phyloP scores from a whole-genome alignment of 2,888 invertebrate genomes.

The Eupeodes latifasciatus region DNA sequence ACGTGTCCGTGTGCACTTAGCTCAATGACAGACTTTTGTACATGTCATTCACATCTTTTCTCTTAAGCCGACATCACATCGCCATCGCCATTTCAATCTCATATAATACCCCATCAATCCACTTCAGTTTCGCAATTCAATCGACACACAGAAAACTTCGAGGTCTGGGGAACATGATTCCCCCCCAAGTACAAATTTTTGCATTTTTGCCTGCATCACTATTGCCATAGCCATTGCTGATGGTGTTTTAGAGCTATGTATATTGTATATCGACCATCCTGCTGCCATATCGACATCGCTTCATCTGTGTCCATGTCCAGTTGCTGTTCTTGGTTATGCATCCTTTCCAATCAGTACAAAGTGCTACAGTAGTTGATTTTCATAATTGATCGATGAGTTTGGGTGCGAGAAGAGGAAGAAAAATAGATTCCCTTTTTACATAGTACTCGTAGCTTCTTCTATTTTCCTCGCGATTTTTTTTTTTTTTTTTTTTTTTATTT shows the following conservation, averaged over 20 bases:
- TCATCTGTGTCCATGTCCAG: constrained; percentile 6
- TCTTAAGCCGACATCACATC: not conserved
- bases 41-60: constrained; percentile 12
- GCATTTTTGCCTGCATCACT: not conserved
- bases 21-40: constrained; percentile 46
- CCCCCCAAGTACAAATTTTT: constrained; percentile 15
- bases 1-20: constrained; percentile 51
- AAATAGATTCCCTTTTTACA: constrained; percentile 20
- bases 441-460: no score
- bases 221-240: not conserved
- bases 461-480: no score
- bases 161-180: constrained; percentile 27
- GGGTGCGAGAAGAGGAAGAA: constrained; percentile 2
- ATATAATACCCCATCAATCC: constrained; percentile 38
- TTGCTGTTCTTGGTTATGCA: constrained; percentile 26
- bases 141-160: constrained; percentile 43
- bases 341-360: constrained; percentile 46
- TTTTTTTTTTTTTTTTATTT: not conserved
- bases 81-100: constrained; percentile 1
- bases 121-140: constrained; percentile 55
- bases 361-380: constrained; percentile 57
- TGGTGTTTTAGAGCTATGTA: no score
- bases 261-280: not conserved
- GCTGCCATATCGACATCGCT: constrained; percentile 8
- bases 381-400: constrained; percentile 67